A percentile compares a stretch with the other conserved stretches of the same genome.
Evolutionary conservation across 1,140 invertebrate species (phyloP).

Genomic region (Polypedilum pembai): DNA sequence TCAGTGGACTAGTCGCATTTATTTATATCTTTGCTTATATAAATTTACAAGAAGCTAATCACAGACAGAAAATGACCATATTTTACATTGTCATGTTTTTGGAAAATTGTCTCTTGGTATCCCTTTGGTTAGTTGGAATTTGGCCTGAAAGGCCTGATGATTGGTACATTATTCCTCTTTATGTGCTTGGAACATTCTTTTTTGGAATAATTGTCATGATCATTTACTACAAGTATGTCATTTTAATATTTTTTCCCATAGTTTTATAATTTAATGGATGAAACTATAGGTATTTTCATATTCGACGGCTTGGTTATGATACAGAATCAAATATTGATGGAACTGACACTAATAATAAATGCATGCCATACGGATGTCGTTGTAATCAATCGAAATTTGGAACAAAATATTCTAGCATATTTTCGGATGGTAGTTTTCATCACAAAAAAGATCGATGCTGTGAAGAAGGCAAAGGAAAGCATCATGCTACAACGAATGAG

Average conservation of each 20-base stretch:
- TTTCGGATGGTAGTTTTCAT: background rate
- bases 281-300: slow-evolving; percentile 60
- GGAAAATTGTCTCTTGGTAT: slow-evolving; percentile 70
- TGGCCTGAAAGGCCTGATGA: slow-evolving; percentile 38
- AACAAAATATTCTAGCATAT: background rate
- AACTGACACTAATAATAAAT: slow-evolving; percentile 40
- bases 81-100: slow-evolving; percentile 89
- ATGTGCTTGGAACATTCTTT: slow-evolving; percentile 60
- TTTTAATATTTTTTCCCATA: background rate
- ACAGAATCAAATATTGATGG: slow-evolving; percentile 41
- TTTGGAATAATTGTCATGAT: slow-evolving; percentile 75
- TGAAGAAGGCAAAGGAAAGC: slow-evolving; percentile 15
- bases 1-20: slow-evolving; percentile 70
- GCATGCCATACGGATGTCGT: background rate
- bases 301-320: slow-evolving; percentile 57
- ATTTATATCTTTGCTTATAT: slow-evolving; percentile 87
- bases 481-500: background rate
- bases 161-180: slow-evolving; percentile 45
- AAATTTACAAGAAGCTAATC: slow-evolving; percentile 74
- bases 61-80: slow-evolving; percentile 71
- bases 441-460: slow-evolving; percentile 7
- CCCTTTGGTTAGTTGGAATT: slow-evolving; percentile 59
- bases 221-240: slow-evolving; percentile 63
- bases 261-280: background rate
- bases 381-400: background rate